phyloP scores from a whole-genome alignment of 1,140 invertebrate genomes.

The Apocrypta bakeri region DNA sequence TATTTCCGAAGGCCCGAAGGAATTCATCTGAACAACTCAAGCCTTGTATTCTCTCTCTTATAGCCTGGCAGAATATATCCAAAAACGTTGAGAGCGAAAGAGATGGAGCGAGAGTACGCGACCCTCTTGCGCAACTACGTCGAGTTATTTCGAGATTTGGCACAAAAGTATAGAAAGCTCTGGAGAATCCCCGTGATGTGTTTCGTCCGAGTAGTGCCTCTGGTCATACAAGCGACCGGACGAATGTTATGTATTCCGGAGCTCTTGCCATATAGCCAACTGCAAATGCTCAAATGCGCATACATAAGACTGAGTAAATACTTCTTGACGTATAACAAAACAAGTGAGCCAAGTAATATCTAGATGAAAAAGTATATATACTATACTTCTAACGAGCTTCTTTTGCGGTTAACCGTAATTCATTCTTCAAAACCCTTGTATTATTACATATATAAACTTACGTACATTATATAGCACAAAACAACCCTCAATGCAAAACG shows the following conservation, averaged over 20 bases:
- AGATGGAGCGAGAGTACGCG: background rate
- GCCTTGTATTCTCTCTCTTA: slow-evolving; percentile 25
- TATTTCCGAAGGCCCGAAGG: slow-evolving; percentile 53
- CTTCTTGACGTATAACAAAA: background rate
- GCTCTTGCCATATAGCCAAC: background rate
- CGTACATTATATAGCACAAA: background rate
- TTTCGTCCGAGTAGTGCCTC: slow-evolving; percentile 27
- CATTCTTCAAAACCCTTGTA: background rate
- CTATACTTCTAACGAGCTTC: background rate
- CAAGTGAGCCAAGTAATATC: background rate
- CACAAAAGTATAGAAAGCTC: slow-evolving; percentile 23
- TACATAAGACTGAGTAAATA: background rate
- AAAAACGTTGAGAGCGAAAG: slow-evolving; percentile 7
- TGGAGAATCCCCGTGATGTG: slow-evolving; percentile 46
- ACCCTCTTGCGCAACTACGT: slow-evolving; percentile 45
- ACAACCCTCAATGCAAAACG: background rate
- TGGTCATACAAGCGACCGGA: slow-evolving; percentile 40
- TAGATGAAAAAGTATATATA: background rate
- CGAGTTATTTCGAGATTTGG: slow-evolving; percentile 53
- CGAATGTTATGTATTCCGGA: slow-evolving; percentile 32
- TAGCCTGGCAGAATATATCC: background rate
- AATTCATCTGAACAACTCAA: slow-evolving; percentile 49
- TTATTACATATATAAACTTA: background rate
- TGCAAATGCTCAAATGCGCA: background rate
- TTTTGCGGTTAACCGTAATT: background rate